Base-by-base conservation (phyloP, 2,113 vertebrate species). In the Dipodomys stephensi region DNA sequence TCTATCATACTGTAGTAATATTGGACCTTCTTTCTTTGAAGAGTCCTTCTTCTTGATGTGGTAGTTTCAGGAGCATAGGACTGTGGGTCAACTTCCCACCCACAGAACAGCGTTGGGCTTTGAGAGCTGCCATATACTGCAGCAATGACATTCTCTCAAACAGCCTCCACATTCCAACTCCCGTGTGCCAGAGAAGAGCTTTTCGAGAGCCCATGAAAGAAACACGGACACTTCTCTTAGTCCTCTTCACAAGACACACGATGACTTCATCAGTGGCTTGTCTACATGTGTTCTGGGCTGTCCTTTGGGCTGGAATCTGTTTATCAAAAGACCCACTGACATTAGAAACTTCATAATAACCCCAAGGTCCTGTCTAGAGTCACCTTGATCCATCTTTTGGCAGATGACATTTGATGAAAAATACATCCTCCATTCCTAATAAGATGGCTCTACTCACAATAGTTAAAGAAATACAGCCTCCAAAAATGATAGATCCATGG, bases 331-430 rank as follows among this genome's bases (percentile, higher is more conserved):
- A 16, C 27, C 23, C 46, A n/a, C 25, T 78, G 78, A 15, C 22
- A 16, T 81, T 84, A 49, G 88, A 83, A 32, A 27, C 93, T 19
- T 94, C 49, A 77, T 57, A 22, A 71, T n/a, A 57, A 76, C 62
- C 19, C 4, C 46, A 49, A 32, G 49, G 49, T 90, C 46, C 49
- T 90, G 46, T 87, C 30, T 19, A 73, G 32, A 68, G n/a, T 9
- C 35, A 83, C 22, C 4, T 23, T 88, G 67, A 88, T 46, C 22
- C 23, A 32, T 78, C 6, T 39, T 92, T 72, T 46, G 49, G 12
- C 35, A 85, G 67, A 93, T 62, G 44, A 44, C 19, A 65, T n/a
- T 57, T n/a, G 83, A 30, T 72, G 15, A 57, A 60, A 81, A 39
- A 53, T 28, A 71, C 90, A 25, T 20, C 28, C 49, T 0, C 12